These are phyloP conservation scores for Chaetops frenatus DNA, from an alignment of 2,113 vertebrate genomes.

Conservation along the genomic window DNA sequence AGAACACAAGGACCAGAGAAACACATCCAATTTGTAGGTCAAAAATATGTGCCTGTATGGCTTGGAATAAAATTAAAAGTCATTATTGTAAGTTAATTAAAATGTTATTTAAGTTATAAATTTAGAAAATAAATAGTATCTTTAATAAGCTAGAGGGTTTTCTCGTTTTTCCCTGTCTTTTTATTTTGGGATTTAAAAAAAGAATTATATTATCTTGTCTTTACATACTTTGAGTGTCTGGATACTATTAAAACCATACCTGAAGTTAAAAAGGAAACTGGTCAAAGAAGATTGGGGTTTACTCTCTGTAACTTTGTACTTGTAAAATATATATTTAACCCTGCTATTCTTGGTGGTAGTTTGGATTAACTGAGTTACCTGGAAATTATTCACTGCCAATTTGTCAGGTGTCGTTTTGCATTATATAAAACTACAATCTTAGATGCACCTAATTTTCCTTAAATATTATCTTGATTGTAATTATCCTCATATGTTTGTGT, in stretches of 20 bases:
- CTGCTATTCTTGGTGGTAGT: neutral
- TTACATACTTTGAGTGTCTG: neutral
- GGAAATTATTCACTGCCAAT: neutral
- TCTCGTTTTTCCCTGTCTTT: neutral
- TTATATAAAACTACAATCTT: neutral
- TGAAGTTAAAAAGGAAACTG: neutral
- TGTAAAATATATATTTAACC: neutral
- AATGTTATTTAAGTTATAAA: neutral
- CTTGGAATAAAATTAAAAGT: neutral
- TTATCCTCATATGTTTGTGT: neutral
- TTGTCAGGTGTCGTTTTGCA: neutral
- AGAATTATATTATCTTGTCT: neutral
- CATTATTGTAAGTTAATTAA: neutral
- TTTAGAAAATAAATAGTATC: neutral
- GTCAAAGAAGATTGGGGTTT: neutral
- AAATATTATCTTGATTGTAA: neutral
- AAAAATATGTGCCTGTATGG: neutral
- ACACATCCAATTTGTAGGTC: neutral
- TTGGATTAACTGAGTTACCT: neutral
- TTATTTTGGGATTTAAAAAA: neutral
- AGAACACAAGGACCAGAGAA: neutral
- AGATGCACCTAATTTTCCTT: neutral
- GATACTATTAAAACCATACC: neutral
- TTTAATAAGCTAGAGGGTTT: neutral
- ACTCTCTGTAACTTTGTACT: neutral